These are phyloP conservation scores for Pristionchus japonicus DNA, from an alignment of 2,888 invertebrate genomes.

Conservation along the genomic window DNA sequence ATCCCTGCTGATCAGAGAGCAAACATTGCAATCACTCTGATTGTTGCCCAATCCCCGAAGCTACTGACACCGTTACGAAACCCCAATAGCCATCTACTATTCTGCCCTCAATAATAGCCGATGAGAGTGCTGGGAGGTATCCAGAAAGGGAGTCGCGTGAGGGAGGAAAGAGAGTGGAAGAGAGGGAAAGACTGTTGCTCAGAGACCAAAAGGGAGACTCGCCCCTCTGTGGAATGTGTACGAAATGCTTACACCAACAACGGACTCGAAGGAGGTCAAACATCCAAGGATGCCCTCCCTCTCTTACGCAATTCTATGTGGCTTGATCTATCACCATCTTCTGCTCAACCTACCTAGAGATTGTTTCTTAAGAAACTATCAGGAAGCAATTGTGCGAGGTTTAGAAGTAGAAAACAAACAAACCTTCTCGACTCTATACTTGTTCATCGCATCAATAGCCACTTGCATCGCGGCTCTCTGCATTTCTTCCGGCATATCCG, in stretches of 20 bases:
- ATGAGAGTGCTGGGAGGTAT: slow-evolving; percentile 31
- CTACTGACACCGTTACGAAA: no score
- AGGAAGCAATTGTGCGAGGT: no score
- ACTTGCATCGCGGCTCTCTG: slow-evolving; percentile 49
- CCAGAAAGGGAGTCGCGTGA: background rate
- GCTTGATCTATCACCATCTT: no score
- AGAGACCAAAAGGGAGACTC: background rate
- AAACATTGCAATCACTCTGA: no score
- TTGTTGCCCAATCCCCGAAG: no score
- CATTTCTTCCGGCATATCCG: slow-evolving; percentile 53
- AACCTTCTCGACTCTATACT: slow-evolving; percentile 52
- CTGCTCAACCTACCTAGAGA: no score
- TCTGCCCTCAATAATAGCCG: background rate
- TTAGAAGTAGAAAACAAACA: no score
- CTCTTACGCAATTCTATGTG: background rate
- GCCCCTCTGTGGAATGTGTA: background rate
- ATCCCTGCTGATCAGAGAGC: no score
- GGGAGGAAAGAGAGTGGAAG: background rate
- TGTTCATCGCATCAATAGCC: slow-evolving; percentile 49
- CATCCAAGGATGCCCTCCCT: background rate
- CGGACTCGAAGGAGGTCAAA: background rate
- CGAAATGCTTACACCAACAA: background rate
- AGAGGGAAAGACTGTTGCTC: slow-evolving; percentile 3
- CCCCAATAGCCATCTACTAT: background rate
- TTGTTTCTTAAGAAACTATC: no score